phyloP scores from a whole-genome alignment of 2,113 vertebrate species.

The Rhea pennata region DNA sequence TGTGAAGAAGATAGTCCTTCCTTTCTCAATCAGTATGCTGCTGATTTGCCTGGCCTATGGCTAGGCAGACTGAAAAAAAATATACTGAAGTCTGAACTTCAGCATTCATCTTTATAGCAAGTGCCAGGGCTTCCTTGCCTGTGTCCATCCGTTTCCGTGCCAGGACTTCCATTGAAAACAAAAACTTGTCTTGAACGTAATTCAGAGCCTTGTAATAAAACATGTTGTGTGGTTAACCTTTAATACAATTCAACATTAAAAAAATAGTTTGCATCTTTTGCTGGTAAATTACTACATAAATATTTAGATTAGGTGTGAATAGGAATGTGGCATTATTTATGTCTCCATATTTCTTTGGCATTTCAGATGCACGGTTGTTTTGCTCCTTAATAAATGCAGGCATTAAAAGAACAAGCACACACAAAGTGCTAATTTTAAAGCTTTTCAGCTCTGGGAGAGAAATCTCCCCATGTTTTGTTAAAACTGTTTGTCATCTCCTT shows the following conservation, averaged over 20 bases:
- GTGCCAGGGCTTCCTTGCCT: background rate
- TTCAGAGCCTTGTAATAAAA: conserved; percentile 57
- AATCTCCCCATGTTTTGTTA: conserved; percentile 3
- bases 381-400: conserved; percentile 60
- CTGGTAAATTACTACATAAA: conserved; percentile 70
- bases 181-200: conserved; percentile 12
- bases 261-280: conserved; percentile 66
- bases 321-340: conserved; percentile 67
- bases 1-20: background rate
- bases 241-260: conserved; percentile 66
- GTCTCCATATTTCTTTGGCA: conserved; percentile 62
- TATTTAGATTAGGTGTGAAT: conserved; percentile 67
- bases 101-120: background rate
- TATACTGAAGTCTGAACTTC: background rate
- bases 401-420: conserved; percentile 44
- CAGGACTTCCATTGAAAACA: background rate
- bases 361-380: conserved; percentile 64
- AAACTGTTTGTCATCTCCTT: background rate
- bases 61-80: background rate
- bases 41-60: background rate
- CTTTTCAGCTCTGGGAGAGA: conserved; percentile 39
- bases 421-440: conserved; percentile 57
- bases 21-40: background rate
- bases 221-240: conserved; percentile 63
- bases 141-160: conserved; percentile 16